phyloP scores from a whole-genome alignment of 2,113 vertebrate species.

The Hyperopisus bebe region DNA sequence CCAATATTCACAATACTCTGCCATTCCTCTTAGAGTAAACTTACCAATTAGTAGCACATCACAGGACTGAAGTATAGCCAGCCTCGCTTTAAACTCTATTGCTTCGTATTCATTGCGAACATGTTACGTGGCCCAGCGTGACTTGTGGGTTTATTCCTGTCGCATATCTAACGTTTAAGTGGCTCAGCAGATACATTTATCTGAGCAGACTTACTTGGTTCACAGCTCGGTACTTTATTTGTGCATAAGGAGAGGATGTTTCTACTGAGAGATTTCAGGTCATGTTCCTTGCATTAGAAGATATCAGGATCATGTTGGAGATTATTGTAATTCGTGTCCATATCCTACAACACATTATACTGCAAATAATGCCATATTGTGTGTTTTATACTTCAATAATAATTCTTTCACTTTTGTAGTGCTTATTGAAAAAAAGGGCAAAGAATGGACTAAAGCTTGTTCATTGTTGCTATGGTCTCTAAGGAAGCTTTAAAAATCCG shows the following conservation, averaged over 20 bases:
- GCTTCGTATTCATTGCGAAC: not conserved
- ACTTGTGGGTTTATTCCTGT: not conserved
- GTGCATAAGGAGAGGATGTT: not conserved
- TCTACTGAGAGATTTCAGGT: not conserved
- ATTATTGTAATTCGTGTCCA: not conserved
- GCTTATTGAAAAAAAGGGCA: not conserved
- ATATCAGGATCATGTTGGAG: not conserved
- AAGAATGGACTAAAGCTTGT: not conserved
- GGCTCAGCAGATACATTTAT: not conserved
- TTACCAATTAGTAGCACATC: not conserved
- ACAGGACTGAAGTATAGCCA: not conserved
- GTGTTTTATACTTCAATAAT: not conserved
- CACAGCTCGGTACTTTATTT: not conserved
- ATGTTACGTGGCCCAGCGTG: not conserved
- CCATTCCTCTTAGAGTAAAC: constrained; percentile 7
- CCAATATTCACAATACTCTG: not conserved
- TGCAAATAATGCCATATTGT: not conserved
- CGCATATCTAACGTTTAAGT: not conserved
- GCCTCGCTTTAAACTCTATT: not conserved
- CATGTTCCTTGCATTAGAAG: not conserved
- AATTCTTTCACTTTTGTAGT: not conserved
- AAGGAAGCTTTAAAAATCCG: not conserved
- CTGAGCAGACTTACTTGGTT: not conserved
- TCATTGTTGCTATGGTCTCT: not conserved
- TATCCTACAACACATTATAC: not conserved